Evolutionary conservation across 2,888 invertebrate genomes (phyloP).

Genomic region (Eupsilia transversa): DNA sequence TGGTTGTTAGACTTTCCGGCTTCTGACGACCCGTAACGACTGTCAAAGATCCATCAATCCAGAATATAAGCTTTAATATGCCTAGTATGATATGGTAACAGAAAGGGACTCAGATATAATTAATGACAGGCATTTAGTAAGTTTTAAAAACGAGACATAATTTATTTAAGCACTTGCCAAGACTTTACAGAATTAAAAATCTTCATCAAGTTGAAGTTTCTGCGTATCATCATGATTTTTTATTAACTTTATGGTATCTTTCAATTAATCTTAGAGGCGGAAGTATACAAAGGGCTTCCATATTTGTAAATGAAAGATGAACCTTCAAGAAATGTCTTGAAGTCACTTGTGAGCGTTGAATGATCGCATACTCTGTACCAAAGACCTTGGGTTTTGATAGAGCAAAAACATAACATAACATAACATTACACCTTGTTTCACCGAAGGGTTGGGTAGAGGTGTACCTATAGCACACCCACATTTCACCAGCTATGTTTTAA

Average conservation of each 20-base stretch:
- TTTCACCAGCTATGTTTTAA: too few species aligned
- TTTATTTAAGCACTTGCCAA: background rate
- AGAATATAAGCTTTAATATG: background rate
- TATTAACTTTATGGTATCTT: conserved; percentile 46
- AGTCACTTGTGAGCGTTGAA: background rate
- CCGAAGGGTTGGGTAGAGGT: too few species aligned
- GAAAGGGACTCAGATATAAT: background rate
- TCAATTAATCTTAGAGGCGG: conserved; percentile 49
- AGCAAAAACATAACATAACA: background rate
- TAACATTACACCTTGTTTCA: too few species aligned
- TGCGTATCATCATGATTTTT: conserved; percentile 17
- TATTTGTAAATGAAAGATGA: conserved; percentile 51
- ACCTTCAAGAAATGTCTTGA: background rate
- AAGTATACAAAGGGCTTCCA: conserved; percentile 23
- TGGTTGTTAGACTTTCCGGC: too few species aligned
- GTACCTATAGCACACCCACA: too few species aligned
- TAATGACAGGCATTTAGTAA: background rate
- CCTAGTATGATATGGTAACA: background rate
- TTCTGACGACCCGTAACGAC: too few species aligned
- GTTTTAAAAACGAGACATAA: background rate
- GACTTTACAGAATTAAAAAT: conserved; percentile 3
- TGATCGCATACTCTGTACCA: background rate
- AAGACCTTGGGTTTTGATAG: conserved; percentile 19
- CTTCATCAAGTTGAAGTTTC: background rate
- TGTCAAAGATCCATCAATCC: too few species aligned